phyloP scores from a whole-genome alignment of 2,113 vertebrate genomes.

The Heloderma charlesbogerti region DNA sequence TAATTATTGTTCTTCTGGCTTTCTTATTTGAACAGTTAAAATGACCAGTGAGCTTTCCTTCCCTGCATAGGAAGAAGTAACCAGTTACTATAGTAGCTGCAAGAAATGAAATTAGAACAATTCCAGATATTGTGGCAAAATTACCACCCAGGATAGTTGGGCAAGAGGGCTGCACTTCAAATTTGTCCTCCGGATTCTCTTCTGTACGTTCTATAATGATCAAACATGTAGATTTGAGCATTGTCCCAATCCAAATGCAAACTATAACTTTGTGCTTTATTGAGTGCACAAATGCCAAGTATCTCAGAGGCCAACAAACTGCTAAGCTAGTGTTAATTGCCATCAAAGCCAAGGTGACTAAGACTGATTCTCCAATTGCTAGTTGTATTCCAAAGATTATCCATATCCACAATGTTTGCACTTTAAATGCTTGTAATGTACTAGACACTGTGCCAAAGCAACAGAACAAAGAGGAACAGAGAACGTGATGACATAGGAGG shows the following conservation, averaged over 20 bases:
- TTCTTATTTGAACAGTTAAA: constrained; percentile 73
- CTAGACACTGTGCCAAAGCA: constrained; percentile 57
- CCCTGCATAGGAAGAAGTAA: constrained; percentile 70
- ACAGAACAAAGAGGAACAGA: constrained; percentile 68
- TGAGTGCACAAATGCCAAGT: constrained; percentile 4
- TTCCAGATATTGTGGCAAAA: constrained; percentile 53
- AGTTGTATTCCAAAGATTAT: constrained; percentile 71
- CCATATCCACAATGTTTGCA: constrained; percentile 54
- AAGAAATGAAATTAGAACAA: constrained; percentile 64
- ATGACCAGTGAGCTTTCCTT: constrained; percentile 67
- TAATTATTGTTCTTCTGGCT: constrained; percentile 67
- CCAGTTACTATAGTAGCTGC: constrained; percentile 57
- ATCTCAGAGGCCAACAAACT: constrained; percentile 67
- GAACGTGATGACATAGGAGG: constrained; percentile 69
- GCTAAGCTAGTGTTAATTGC: constrained; percentile 63
- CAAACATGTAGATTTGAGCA: constrained; percentile 64
- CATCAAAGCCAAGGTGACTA: constrained; percentile 74
- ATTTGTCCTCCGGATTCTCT: constrained; percentile 15
- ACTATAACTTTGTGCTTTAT: constrained; percentile 46
- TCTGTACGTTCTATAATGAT: constrained; percentile 48
- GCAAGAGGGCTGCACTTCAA: constrained; percentile 50
- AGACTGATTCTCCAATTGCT: constrained; percentile 64
- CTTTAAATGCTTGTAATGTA: constrained; percentile 39
- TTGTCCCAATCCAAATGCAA: constrained; percentile 49
- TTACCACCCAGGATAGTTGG: constrained; percentile 49